Evolutionary conservation across 1,140 invertebrate genomes (phyloP).

Genomic region (Brachionus rubens): DNA sequence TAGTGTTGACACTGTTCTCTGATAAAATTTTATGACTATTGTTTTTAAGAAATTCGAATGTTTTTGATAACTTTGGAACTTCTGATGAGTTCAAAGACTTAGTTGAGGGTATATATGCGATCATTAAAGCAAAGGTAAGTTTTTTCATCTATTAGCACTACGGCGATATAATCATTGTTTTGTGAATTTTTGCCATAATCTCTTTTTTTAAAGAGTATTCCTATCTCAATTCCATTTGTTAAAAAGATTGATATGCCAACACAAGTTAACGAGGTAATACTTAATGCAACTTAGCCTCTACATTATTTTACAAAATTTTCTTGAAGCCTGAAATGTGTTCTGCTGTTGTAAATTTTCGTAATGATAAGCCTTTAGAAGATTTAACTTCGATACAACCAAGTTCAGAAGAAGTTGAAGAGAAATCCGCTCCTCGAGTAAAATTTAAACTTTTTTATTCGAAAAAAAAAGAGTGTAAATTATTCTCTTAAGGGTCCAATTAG

Average conservation of each 20-base stretch:
- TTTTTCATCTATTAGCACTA: not conserved
- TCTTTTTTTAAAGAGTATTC: too few species aligned
- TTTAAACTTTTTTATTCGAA: not conserved
- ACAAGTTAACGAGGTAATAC: too few species aligned
- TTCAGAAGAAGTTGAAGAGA: not conserved
- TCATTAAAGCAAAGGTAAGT: not conserved
- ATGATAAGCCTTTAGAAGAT: constrained; percentile 8
- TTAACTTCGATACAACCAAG: not conserved
- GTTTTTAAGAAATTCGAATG: constrained; percentile 11
- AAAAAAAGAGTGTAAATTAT: too few species aligned
- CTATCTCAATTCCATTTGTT: too few species aligned
- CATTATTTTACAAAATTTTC: not conserved
- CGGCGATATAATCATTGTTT: not conserved
- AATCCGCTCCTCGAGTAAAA: not conserved
- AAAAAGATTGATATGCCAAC: too few species aligned
- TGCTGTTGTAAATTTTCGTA: constrained; percentile 15
- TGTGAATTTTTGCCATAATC: not conserved
- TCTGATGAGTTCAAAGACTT: constrained; percentile 1
- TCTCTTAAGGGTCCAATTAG: too few species aligned
- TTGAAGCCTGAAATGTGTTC: not conserved
- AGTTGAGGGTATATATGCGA: not conserved
- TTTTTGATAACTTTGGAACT: not conserved
- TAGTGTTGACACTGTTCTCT: too few species aligned
- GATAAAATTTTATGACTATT: too few species aligned
- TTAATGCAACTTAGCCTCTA: too few species aligned